phyloP scores from a whole-genome alignment of 2,797 vertebrate genomes.

The Hemibagrus guttatus region DNA sequence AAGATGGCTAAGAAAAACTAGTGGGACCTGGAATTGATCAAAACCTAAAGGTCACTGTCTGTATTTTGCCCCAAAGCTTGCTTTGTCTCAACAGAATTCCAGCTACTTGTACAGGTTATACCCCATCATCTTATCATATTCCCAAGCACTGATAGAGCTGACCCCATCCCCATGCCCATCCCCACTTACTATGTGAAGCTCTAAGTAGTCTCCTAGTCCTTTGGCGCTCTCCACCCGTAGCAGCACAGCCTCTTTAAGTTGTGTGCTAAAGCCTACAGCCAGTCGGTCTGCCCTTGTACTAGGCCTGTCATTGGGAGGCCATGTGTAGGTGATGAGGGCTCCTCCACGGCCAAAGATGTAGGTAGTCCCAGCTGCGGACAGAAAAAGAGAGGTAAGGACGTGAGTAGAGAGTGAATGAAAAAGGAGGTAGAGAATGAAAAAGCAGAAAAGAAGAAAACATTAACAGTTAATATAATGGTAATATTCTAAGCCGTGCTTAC shows the following conservation, averaged over 20 bases:
- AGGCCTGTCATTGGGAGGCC: constrained; percentile 94
- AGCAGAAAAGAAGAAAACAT: constrained; percentile 15
- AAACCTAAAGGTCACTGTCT: not conserved
- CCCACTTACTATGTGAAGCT: constrained; percentile 91
- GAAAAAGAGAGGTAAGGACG: not conserved
- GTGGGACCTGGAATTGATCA: too few species aligned
- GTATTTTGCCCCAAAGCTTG: not conserved
- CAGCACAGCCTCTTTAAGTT: constrained; percentile 89
- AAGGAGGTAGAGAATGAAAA: constrained; percentile 40
- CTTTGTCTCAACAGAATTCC: not conserved
- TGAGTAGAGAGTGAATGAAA: constrained; percentile 37
- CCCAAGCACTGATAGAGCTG: not conserved
- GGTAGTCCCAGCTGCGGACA: constrained; percentile 86
- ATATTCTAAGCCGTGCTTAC: not conserved
- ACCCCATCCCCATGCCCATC: not conserved
- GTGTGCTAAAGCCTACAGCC: constrained; percentile 95
- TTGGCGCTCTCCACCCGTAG: constrained; percentile 94
- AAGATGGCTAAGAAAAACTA: not conserved
- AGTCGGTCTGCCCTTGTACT: constrained; percentile 94
- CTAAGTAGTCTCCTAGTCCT: constrained; percentile 90
- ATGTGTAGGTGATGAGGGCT: constrained; percentile 94
- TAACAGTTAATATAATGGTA: not conserved
- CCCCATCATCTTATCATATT: not conserved
- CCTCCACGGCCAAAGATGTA: constrained; percentile 94
- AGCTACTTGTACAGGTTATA: not conserved